Percentiles rank a stretch among this genome's conserved stretches.
Conservation (phyloP, 2,888 invertebrate species). For the Arrhopalites spinosus region DNA sequence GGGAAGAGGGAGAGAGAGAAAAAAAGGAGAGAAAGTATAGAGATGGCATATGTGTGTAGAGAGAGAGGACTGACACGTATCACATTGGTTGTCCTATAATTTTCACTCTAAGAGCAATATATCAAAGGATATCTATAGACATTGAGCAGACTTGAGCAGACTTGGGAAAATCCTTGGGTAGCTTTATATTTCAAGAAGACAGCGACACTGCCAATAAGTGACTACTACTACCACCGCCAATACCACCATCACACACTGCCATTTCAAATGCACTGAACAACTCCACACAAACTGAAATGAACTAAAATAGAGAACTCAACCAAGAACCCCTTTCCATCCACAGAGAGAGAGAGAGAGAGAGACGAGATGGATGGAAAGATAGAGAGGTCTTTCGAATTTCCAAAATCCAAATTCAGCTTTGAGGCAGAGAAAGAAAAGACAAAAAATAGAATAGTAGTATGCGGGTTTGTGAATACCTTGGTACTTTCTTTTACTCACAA, state of each 20-base stretch:
- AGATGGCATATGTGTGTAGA: neutral
- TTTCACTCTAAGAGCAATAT: slow-evolving; percentile 7
- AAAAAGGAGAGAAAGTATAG: neutral
- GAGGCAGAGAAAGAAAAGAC: neutral
- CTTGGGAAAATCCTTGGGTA: neutral
- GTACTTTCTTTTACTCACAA: neutral
- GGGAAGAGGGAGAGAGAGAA: neutral
- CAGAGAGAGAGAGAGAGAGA: slow-evolving; percentile 32
- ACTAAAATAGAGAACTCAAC: neutral
- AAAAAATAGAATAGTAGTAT: neutral
- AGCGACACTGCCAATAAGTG: neutral
- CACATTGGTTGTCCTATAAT: neutral
- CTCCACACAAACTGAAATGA: slow-evolving; percentile 1
- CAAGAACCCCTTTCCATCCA: neutral
- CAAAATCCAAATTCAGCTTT: neutral
- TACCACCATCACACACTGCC: no score
- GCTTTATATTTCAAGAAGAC: neutral
- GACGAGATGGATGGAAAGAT: slow-evolving; percentile 19
- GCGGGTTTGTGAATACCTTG: neutral
- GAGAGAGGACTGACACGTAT: neutral
- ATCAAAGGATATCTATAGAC: slow-evolving; percentile 16
- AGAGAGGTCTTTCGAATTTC: slow-evolving; percentile 24
- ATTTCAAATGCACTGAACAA: no score
- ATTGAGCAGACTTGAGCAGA: neutral
- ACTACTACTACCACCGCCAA: neutral